Evolutionary conservation across 2,113 vertebrate genomes (phyloP).

Genomic region (Cyprinodon brontotheroides): DNA sequence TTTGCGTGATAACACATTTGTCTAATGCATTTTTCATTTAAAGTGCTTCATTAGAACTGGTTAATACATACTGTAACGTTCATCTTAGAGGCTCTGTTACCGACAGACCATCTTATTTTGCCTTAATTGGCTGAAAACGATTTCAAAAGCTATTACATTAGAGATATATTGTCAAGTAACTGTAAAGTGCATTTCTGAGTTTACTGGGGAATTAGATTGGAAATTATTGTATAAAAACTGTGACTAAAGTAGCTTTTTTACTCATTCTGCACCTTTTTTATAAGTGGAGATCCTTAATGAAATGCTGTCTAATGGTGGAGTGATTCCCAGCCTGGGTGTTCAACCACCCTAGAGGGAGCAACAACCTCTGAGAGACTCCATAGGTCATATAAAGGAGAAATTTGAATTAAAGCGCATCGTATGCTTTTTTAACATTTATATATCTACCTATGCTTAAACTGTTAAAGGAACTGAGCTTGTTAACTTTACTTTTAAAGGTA

Average conservation of each 20-base stretch:
- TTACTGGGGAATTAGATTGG: background rate
- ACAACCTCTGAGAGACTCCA: background rate
- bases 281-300: background rate
- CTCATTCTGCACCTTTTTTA: background rate
- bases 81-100: background rate
- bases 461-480: too few species aligned
- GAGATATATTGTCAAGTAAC: background rate
- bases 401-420: too few species aligned
- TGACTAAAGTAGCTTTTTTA: background rate
- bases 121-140: constrained; percentile 3
- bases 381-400: too few species aligned
- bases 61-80: constrained; percentile 1
- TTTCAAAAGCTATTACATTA: background rate
- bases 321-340: background rate
- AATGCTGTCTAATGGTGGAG: background rate
- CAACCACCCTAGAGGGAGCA: too few species aligned
- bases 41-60: constrained; percentile 22
- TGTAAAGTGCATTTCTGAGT: background rate
- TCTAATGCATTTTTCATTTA: constrained; percentile 10
- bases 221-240: background rate
- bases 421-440: too few species aligned
- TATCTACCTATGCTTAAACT: too few species aligned
- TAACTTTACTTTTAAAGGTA: too few species aligned
- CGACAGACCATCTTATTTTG: background rate
- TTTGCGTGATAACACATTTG: constrained; percentile 36